Base-by-base conservation (phyloP, 2,888 invertebrate genomes). In the Calliopum simillimum region DNA sequence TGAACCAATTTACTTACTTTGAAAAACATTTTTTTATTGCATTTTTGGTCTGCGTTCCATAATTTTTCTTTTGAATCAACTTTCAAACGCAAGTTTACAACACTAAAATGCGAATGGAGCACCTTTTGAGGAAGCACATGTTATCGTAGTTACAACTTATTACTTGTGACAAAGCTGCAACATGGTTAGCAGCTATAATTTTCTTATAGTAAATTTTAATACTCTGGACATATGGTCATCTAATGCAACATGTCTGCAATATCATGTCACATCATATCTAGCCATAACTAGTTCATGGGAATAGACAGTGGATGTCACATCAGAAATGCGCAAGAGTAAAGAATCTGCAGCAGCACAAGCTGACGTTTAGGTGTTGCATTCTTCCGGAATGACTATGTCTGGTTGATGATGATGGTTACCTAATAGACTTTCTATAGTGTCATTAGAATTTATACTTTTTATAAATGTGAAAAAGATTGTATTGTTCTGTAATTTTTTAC, bases 241-340 rank as follows among this genome's bases (percentile, higher is more conserved):
- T 62, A 67, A 67, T 71, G 67, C 70, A 71, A 67, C 67, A 61
- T 67, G 70, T 67, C 67, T 67, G 67, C 70, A 67, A 71, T 71
- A 33, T 33, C 59, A 68, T 68, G 71, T 68, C 71, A 71, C 71
- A 71, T 65, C 65, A 59, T 68, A 65, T 68, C 62, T 59, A 53
- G 68, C 71, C 68, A 71, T 71, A 71, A 71, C 63, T 68, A 44
- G 68, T 58, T 43, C 63, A 58, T 19, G 41, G 14, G 58, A 64
- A 71, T 59, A 59, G 68, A 68, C 68, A 62, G 62, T 43, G 46
- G 25, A 62, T n/a, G 41, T 62, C 55, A 62, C 62, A 62, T n/a
- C n/a, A 68, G 62, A 68, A 68, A 61, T 55, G 62, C 53, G 61
- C 62, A 68, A 62, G 68, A 68, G 53, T 55, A 62, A 25, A 55